Evolutionary conservation across 2,888 invertebrate genomes (phyloP), one percentile per base, ranked within the genome.

Genomic region (Polydrusus tereticollis): DNA sequence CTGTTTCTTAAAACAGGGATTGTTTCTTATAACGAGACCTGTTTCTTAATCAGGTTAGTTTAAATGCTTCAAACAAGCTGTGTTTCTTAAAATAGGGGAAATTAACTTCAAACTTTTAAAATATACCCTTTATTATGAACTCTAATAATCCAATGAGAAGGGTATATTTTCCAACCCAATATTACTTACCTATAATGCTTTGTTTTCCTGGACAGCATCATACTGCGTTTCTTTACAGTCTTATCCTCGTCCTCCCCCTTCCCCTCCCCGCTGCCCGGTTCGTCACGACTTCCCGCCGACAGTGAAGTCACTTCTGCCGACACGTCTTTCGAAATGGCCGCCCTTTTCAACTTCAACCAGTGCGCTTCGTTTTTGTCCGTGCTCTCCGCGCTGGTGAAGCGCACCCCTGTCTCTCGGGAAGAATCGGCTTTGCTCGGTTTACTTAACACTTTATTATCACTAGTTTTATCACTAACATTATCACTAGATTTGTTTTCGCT

Each of bases 271-370:
- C 33, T 47, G 20, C 33, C 59, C 8, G 55, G 45, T 7, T 55
- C 41, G 8, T 57, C 62, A 18, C 10, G 57, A 26, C 62, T 66
- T 3, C 47, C 72, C 14, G 33, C 18, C 16, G 66, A 57, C 6
- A 47, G 1, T 8, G 33, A 29, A 7, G 36, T 52, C 33, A 45
- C 67, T n/a, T 80, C 80, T 14, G 77, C 78, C 26, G 50, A 10
- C 43, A 78, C 70, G 36, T 85, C 89, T 41, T 89, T 87, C 78
- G 89, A 85, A 76, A 90, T 90, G 38, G 90, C 87, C 12, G 94
- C 94, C 82, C 93, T 90, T 83, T 94, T 94, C 47, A 94, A 86
- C 86, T 93, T 93, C 12, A 89, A 89, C 94, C 94, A 94, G 69
- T 82, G 83, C 10, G 84, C 91, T 80, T 89, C 91, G 55, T 80